A percentile compares a stretch with the other conserved stretches of the same genome.
Evolutionary conservation across 2,113 vertebrate species (phyloP).

Genomic region (Myotis yumanensis): DNA sequence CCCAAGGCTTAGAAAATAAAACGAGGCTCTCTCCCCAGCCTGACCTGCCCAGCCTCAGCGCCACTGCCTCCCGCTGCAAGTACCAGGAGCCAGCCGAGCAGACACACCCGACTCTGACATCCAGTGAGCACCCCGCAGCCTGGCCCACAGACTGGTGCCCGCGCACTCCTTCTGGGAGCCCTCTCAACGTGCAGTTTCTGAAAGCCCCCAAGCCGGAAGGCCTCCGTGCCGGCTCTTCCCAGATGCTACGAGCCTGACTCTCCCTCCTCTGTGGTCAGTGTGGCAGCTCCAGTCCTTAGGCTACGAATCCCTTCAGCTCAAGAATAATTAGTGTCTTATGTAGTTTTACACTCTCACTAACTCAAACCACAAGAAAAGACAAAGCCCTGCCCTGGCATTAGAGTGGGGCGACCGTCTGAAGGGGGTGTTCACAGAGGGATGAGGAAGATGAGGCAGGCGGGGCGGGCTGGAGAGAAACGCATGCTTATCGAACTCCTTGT

Average conservation of each 20-base stretch:
- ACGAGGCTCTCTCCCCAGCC: neutral
- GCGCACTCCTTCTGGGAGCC: neutral
- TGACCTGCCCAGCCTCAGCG: neutral
- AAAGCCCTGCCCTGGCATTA: neutral
- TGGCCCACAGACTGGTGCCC: accelerated
- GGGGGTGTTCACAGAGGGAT: neutral
- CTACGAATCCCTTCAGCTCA: neutral
- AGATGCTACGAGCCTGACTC: accelerated
- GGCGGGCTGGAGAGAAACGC: neutral
- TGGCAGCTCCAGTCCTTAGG: no score
- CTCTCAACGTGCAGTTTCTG: neutral
- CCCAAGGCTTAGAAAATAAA: neutral
- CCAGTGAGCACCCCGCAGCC: neutral
- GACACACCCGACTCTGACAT: neutral
- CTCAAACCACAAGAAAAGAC: neutral
- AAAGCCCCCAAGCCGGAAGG: neutral
- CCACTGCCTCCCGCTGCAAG: neutral
- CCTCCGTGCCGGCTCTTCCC: neutral
- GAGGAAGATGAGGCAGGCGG: neutral
- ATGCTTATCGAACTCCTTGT: neutral
- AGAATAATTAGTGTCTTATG: neutral
- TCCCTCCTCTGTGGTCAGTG: neutral
- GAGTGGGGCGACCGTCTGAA: no score
- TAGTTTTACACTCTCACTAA: neutral
- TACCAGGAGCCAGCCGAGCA: neutral